Percentiles rank a stretch among this genome's conserved stretches.
Conservation (phyloP, 2,113 vertebrate species). For the Hippopotamus amphibius region DNA sequence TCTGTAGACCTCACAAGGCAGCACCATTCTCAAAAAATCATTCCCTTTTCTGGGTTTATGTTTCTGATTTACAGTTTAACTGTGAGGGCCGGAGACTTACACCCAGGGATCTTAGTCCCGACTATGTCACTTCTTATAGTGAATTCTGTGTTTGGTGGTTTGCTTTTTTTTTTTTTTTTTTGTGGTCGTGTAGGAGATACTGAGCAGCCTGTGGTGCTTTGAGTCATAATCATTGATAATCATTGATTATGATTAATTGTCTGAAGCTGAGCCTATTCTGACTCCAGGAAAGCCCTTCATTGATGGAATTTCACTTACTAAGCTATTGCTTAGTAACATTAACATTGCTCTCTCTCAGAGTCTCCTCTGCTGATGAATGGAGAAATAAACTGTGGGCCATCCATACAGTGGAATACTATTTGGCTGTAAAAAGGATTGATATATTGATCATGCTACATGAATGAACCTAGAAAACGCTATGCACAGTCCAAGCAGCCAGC, state of each 20-base stretch:
- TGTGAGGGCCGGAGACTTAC: not conserved
- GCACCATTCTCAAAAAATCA: not conserved
- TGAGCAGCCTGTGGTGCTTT: not conserved
- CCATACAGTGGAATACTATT: not conserved
- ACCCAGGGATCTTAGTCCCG: not conserved
- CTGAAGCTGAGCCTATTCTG: not conserved
- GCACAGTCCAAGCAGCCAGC: not conserved
- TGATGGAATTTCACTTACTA: not conserved
- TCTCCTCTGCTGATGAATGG: not conserved
- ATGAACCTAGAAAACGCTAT: not conserved
- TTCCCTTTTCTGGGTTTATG: constrained; percentile 19
- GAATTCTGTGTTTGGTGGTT: not conserved
- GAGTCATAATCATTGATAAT: not conserved
- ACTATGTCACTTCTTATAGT: not conserved
- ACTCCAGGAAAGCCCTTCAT: not conserved
- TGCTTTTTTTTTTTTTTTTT: not conserved
- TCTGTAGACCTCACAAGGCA: not conserved
- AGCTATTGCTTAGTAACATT: not conserved
- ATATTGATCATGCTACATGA: not conserved
- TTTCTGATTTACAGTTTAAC: constrained; percentile 13
- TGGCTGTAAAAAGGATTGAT: not conserved
- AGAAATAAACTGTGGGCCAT: not conserved
- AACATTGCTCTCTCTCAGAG: not conserved
- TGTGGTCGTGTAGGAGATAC: not conserved
- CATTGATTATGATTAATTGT: not conserved